A percentile compares a stretch with the other conserved stretches of the same genome.
Conservation (phyloP, 2,113 vertebrate genomes). For the Mobula hypostoma region DNA sequence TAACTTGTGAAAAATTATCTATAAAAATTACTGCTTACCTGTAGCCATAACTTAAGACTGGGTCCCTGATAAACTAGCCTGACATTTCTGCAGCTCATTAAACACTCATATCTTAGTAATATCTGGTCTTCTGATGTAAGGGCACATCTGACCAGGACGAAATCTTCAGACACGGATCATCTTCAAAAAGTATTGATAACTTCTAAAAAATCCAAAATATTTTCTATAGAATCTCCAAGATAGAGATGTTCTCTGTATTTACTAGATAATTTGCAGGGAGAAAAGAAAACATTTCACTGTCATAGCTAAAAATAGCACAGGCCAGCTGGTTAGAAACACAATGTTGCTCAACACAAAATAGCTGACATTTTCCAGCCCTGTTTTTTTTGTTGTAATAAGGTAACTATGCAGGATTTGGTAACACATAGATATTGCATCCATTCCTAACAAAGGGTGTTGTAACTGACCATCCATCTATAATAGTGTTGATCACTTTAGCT, state of each 20-base stretch:
- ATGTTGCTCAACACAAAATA: not conserved
- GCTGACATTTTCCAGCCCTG: constrained; percentile 14
- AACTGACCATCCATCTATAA: not conserved
- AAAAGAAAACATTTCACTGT: not conserved
- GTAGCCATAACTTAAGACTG: not conserved
- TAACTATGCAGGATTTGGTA: not conserved
- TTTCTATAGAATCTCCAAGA: not conserved
- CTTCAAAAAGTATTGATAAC: not conserved
- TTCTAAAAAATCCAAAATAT: not conserved
- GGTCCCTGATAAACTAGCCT: not conserved
- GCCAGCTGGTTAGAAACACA: constrained; percentile 10
- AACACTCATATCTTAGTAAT: not conserved
- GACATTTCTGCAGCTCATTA: not conserved
- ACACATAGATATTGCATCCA: not conserved
- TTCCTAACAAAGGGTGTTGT: not conserved
- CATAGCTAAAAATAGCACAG: constrained; percentile 29
- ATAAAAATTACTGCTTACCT: not conserved
- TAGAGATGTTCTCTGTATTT: not conserved
- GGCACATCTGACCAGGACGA: not conserved
- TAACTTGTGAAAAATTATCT: not conserved
- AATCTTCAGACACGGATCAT: not conserved
- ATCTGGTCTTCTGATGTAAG: not conserved
- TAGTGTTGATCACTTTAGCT: not conserved
- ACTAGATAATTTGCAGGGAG: not conserved
- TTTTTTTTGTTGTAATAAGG: not conserved